Conservation (phyloP, 2,113 vertebrate genomes). For the Meriones unguiculatus region DNA sequence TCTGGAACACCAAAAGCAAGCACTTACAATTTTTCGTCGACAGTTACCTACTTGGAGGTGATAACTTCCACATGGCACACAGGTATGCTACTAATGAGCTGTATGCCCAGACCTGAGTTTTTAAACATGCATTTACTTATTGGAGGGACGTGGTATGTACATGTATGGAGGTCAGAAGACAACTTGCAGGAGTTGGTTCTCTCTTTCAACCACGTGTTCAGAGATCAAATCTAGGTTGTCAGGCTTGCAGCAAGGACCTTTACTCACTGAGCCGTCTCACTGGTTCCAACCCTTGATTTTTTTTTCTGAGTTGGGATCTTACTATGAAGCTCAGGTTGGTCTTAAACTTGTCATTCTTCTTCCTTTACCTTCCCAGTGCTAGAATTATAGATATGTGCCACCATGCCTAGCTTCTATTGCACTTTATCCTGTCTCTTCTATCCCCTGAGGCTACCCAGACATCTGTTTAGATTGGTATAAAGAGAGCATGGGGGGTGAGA, state of each 20-base stretch:
- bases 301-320: background rate
- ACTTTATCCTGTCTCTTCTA: background rate
- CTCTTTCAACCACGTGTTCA: background rate
- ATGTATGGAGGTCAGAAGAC: background rate
- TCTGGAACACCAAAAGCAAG: background rate
- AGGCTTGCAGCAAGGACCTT: background rate
- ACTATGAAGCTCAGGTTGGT: background rate
- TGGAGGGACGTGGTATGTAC: background rate
- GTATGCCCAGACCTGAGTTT: background rate
- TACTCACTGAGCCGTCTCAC: background rate
- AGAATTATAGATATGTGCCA: background rate
- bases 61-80: background rate
- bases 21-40: background rate
- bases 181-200: background rate
- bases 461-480: background rate
- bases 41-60: background rate
- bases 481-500: background rate
- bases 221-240: background rate
- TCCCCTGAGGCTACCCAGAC: background rate
- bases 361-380: background rate
- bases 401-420: background rate
- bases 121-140: background rate
- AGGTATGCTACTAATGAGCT: background rate
- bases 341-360: background rate
- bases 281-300: background rate